phyloP scores from a whole-genome alignment of 2,797 vertebrate species.

The Channallabes apus region DNA sequence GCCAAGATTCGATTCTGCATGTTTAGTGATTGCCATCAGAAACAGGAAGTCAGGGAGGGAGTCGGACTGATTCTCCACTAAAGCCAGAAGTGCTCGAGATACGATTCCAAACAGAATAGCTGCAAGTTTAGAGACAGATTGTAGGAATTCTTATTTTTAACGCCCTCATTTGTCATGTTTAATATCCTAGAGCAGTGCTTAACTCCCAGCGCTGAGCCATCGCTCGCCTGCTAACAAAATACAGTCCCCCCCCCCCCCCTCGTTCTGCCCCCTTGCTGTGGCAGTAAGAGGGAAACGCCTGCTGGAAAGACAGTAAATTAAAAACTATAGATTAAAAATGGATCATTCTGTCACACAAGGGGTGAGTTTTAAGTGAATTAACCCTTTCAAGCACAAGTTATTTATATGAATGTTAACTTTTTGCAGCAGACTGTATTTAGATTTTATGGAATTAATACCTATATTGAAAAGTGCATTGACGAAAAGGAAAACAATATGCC shows the following conservation, averaged over 20 bases:
- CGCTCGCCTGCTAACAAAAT: neutral
- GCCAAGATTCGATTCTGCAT: neutral
- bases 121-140: neutral
- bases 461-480: too few relatives aligned
- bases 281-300: neutral
- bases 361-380: too few relatives aligned
- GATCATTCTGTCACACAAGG: too few relatives aligned
- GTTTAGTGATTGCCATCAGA: neutral
- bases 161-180: neutral
- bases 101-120: neutral
- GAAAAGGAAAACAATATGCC: too few relatives aligned
- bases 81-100: neutral
- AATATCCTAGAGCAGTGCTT: neutral
- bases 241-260: too few relatives aligned
- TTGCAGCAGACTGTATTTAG: too few relatives aligned
- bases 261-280: neutral
- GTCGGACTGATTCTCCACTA: neutral
- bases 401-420: too few relatives aligned
- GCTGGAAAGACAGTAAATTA: neutral
- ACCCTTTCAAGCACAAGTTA: too few relatives aligned
- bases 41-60: neutral
- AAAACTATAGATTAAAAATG: neutral
- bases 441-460: too few relatives aligned
- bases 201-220: neutral
- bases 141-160: neutral